Percentiles rank a stretch among this genome's conserved stretches.
phyloP scores from a whole-genome alignment of 2,888 invertebrate genomes.

The Chaetoderma sp. region DNA sequence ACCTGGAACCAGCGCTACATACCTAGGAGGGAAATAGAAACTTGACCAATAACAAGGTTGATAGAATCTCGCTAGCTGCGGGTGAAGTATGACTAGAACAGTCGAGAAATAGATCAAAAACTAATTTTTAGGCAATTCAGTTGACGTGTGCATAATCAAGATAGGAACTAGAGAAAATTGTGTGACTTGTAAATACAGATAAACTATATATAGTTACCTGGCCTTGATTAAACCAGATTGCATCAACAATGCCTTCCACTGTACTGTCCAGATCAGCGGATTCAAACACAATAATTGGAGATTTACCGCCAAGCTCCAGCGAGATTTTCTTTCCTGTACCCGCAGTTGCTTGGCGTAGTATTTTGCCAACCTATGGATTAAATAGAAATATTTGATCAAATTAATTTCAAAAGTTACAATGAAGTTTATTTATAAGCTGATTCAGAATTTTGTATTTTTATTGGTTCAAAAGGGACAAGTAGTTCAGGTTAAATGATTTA shows the following conservation, averaged over 20 bases:
- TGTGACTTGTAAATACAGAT: too few species aligned
- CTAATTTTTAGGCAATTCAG: too few species aligned
- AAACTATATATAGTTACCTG: constrained; percentile 70
- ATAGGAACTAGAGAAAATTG: too few species aligned
- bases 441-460: too few species aligned
- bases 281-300: constrained; percentile 73
- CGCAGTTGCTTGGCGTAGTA: constrained; percentile 62
- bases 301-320: constrained; percentile 70
- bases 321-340: constrained; percentile 69
- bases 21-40: constrained; percentile 65
- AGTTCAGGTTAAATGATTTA: too few species aligned
- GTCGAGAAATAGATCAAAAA: too few species aligned
- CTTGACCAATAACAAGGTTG: background rate
- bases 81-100: too few species aligned
- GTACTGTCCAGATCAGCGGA: constrained; percentile 74
- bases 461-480: too few species aligned
- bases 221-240: constrained; percentile 73
- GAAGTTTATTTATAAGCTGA: too few species aligned
- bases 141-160: too few species aligned
- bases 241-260: constrained; percentile 72
- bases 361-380: constrained; percentile 62
- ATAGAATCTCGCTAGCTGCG: too few species aligned
- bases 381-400: background rate
- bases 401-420: too few species aligned
- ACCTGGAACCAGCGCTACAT: constrained; percentile 72